Percentiles rank a stretch among this genome's conserved stretches.
Evolutionary conservation across 2,113 vertebrate genomes (phyloP).

Genomic region (Elephas maximus): DNA sequence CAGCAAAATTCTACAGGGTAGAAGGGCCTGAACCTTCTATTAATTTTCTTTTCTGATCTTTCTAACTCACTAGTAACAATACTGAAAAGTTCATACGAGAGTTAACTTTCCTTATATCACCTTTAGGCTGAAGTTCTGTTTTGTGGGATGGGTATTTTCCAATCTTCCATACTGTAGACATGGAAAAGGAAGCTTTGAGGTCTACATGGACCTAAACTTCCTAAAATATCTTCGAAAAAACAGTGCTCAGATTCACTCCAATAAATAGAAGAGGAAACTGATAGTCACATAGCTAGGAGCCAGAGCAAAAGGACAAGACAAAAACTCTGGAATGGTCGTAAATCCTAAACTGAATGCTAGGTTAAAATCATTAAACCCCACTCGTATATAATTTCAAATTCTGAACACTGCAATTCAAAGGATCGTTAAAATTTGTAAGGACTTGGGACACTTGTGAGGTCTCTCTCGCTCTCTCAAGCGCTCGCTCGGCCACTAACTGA

Average conservation of each 20-base stretch:
- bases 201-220: neutral
- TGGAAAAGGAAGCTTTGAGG: constrained; percentile 28
- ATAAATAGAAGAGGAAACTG: neutral
- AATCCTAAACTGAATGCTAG: constrained; percentile 7
- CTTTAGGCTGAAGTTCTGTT: constrained; percentile 58
- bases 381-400: constrained; percentile 41
- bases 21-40: constrained; percentile 18
- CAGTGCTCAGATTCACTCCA: neutral
- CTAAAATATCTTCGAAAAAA: constrained; percentile 35
- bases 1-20: neutral
- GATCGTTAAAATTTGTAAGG: neutral
- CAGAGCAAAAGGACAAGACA: neutral
- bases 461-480: neutral
- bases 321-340: neutral
- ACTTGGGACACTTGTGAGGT: neutral
- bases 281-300: neutral
- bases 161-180: constrained; percentile 53
- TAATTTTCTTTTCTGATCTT: constrained; percentile 45
- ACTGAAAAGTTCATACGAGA: constrained; percentile 40
- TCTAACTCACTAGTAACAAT: constrained; percentile 16
- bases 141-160: neutral
- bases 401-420: neutral
- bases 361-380: constrained; percentile 48
- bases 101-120: constrained; percentile 48
- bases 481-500: neutral